A percentile compares a stretch with the other conserved stretches of the same genome.
phyloP scores from a whole-genome alignment of 2,113 vertebrate genomes.

The Callocephalon fimbriatum region DNA sequence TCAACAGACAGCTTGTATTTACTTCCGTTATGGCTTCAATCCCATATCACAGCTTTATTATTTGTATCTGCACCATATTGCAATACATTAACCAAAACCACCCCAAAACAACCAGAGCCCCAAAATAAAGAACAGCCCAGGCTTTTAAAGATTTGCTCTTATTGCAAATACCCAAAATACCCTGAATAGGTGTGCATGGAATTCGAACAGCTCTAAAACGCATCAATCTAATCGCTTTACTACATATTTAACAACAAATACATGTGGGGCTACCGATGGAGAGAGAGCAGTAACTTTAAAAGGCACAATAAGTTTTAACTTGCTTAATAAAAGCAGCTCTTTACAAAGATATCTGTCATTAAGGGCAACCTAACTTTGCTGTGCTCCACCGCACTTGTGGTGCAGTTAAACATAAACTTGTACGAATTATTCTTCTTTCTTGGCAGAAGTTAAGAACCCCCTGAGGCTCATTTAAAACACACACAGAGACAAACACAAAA shows the following conservation, averaged over 20 bases:
- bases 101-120: neutral
- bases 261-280: neutral
- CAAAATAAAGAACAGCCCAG: neutral
- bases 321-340: neutral
- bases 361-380: neutral
- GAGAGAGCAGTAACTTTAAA: neutral
- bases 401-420: neutral
- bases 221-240: neutral
- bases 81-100: neutral
- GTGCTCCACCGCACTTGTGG: neutral
- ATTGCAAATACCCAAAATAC: fast-evolving
- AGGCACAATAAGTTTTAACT: neutral
- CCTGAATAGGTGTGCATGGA: fast-evolving
- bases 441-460: slow-evolving; percentile 41
- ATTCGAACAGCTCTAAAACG: fast-evolving
- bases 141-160: neutral
- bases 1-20: neutral
- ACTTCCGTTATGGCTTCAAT: neutral
- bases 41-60: neutral
- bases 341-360: neutral
- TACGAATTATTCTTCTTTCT: slow-evolving; percentile 16
- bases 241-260: neutral
- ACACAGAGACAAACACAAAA: neutral
- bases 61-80: neutral
- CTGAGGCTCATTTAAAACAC: slow-evolving; percentile 25